Conservation (phyloP, 2,797 vertebrate genomes). For the Xyrichtys novacula region DNA sequence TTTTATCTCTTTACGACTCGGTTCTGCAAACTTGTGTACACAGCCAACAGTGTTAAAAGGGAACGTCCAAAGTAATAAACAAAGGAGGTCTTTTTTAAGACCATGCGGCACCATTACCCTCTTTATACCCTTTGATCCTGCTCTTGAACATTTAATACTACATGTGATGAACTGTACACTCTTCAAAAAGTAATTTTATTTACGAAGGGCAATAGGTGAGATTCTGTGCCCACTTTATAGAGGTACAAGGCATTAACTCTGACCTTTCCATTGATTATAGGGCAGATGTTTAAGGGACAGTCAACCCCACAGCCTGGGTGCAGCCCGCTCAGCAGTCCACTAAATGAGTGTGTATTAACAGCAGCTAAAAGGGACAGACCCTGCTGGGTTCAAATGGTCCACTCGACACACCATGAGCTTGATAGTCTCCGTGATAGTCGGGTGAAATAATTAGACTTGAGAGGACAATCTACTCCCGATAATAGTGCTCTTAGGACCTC, state of each 20-base stretch:
- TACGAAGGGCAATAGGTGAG: conserved; percentile 5
- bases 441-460: conserved; percentile 67
- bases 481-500: conserved; percentile 49
- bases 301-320: conserved; percentile 5
- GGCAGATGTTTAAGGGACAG: conserved; percentile 31
- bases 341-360: conserved; percentile 59
- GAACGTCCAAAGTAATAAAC: conserved; percentile 19
- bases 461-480: conserved; percentile 62
- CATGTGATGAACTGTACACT: not conserved
- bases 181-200: not conserved
- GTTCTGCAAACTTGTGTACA: not conserved
- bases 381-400: conserved; percentile 57
- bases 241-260: conserved; percentile 7
- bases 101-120: conserved; percentile 22
- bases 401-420: conserved; percentile 46
- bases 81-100: conserved; percentile 6
- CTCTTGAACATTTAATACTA: conserved; percentile 13
- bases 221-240: not conserved
- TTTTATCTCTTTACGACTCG: conserved; percentile 5
- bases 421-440: conserved; percentile 46
- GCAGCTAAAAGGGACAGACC: conserved; percentile 40
- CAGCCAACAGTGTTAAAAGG: conserved; percentile 16
- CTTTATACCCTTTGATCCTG: not conserved
- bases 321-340: conserved; percentile 43
- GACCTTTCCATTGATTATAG: conserved; percentile 26